Evolutionary conservation across 2,113 vertebrate genomes (phyloP), one percentile per base, ranked within the genome.

Genomic region (Caranx melampygus): DNA sequence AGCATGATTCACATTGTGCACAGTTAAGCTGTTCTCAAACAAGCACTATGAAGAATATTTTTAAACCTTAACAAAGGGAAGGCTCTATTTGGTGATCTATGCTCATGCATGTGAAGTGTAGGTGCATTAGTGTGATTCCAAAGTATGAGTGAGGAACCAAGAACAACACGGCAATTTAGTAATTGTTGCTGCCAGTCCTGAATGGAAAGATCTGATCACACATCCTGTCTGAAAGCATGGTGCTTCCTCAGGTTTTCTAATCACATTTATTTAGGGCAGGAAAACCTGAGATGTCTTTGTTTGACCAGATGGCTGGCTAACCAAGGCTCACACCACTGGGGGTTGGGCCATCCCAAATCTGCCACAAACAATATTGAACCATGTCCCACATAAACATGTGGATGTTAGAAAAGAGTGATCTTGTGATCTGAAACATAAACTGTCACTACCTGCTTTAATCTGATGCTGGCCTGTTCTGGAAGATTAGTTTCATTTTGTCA

Each of bases 281-380:
- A 88, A 85, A 91, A 89, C 83, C 88, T 75, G 86, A 91, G 88
- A 87, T 87, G 83, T 81, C 90, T 93, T 91, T 92, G 90, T 93
- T 89, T 87, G 92, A 92, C 81, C 93, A 94, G 93, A 94, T 93
- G 92, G 92, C 83, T 37, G 63, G 75, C 86, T 88, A 91, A 92
- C 92, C 88, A 87, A 88, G 84, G 26, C 74, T 57, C 68, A 54
- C 72, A 86, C 71, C 49, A 15, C 72, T 79, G 89, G 86, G 88
- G 90, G 81, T 72, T 73, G 86, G 81, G 79, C 34, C 63, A 86
- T 89, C 65, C 84, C 45, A 83, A 87, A 91, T 87, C 85, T 79
- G 79, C 77, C 57, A 86, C 83, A 88, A 72, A 81, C 88, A 88
- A 83, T 78, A 90, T 72, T 77, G 58, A 84, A 69, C 77, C 62